A percentile compares a stretch with the other conserved stretches of the same genome.
These are phyloP conservation scores for Centropus bengalensis DNA, from an alignment of 2,113 vertebrate species.

Conservation along the genomic window DNA sequence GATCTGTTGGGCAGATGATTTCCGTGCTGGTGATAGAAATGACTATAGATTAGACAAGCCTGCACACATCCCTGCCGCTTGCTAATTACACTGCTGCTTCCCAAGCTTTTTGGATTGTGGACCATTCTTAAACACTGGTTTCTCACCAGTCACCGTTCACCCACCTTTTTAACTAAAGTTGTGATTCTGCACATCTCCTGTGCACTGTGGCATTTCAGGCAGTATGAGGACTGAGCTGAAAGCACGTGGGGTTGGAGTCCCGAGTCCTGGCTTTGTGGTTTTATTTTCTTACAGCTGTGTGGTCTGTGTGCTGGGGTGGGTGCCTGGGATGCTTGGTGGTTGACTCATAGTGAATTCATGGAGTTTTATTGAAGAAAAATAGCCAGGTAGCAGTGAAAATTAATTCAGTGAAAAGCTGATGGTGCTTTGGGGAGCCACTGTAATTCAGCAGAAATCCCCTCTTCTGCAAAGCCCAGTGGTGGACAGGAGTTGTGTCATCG, in stretches of 20 bases:
- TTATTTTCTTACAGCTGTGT: not conserved
- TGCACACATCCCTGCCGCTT: not conserved
- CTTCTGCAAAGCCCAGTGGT: not conserved
- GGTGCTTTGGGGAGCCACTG: not conserved
- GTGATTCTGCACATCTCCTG: not conserved
- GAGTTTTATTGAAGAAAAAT: not conserved
- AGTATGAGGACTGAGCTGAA: not conserved
- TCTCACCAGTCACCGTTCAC: not conserved
- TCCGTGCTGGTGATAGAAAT: constrained; percentile 26
- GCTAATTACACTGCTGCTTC: constrained; percentile 16
- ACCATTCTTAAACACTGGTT: not conserved
- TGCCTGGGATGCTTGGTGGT: not conserved
- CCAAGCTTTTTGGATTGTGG: not conserved
- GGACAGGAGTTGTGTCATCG: not conserved
- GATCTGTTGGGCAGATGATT: constrained; percentile 48
- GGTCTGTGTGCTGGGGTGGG: not conserved
- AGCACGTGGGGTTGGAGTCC: not conserved
- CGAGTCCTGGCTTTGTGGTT: not conserved
- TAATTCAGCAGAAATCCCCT: not conserved
- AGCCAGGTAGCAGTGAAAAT: not conserved
- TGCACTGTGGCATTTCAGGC: rapidly evolving
- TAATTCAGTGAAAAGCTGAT: not conserved
- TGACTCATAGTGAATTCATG: not conserved
- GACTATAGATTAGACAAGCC: constrained; percentile 36
- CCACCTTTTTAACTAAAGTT: not conserved